Evolutionary conservation across 1,140 invertebrate genomes (phyloP).

Genomic region (Ips nitidus): DNA sequence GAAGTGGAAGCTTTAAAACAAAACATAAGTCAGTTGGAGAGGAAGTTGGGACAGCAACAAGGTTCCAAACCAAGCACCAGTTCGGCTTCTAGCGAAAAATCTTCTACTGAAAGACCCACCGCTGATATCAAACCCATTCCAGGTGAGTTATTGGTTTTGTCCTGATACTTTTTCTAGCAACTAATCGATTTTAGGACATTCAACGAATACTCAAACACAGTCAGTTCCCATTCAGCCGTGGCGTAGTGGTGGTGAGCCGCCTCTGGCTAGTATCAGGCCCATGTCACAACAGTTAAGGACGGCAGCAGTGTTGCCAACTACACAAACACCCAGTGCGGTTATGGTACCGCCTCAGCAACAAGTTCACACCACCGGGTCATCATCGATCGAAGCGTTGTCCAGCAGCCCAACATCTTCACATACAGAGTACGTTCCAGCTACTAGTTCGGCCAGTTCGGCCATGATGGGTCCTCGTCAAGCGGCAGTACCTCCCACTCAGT

Average conservation of each 20-base stretch:
- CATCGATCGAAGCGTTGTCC: constrained; percentile 57
- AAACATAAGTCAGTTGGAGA: constrained; percentile 72
- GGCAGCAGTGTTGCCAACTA: constrained; percentile 77
- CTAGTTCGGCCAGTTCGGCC: constrained; percentile 60
- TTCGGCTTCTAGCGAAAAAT: constrained; percentile 66
- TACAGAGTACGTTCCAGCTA: constrained; percentile 71
- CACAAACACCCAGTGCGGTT: constrained; percentile 54
- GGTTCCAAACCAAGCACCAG: constrained; percentile 68
- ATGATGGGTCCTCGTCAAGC: constrained; percentile 56
- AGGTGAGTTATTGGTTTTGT: constrained; percentile 54
- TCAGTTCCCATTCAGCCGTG: constrained; percentile 61
- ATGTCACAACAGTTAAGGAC: constrained; percentile 77
- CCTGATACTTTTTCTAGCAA: neutral
- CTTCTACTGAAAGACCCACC: constrained; percentile 74
- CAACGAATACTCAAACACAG: constrained; percentile 53
- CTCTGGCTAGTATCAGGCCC: constrained; percentile 87
- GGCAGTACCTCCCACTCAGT: constrained; percentile 52
- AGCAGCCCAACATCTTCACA: constrained; percentile 63
- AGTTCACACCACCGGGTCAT: constrained; percentile 61
- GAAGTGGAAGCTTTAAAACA: constrained; percentile 76
- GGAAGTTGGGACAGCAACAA: constrained; percentile 72
- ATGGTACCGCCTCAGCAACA: constrained; percentile 65
- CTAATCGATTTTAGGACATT: constrained; percentile 41
- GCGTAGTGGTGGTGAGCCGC: constrained; percentile 70
- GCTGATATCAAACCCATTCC: constrained; percentile 96